These are phyloP conservation scores for Cirrhinus molitorella DNA, from an alignment of 2,797 vertebrate genomes.

Conservation along the genomic window DNA sequence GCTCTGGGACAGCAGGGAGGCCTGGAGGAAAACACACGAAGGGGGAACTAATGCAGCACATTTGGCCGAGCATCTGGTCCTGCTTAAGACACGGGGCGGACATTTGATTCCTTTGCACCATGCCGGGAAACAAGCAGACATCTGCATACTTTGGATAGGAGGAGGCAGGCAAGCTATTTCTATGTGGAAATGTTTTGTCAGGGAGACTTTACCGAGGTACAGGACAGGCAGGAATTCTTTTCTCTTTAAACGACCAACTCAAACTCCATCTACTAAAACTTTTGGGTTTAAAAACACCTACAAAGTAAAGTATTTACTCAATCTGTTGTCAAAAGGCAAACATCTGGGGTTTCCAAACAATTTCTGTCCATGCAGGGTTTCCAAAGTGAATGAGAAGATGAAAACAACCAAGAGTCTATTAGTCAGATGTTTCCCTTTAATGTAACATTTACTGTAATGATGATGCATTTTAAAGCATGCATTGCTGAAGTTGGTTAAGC, in stretches of 20 bases:
- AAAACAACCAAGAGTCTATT: not conserved
- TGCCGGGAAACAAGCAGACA: slow-evolving; percentile 62
- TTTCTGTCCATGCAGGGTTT: not conserved
- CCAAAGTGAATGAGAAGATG: not conserved
- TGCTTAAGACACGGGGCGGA: slow-evolving; percentile 71
- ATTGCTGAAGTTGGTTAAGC: slow-evolving; percentile 7
- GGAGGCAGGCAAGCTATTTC: slow-evolving; percentile 53
- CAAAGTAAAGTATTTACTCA: not conserved
- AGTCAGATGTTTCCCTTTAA: not conserved
- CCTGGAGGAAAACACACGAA: slow-evolving; percentile 65
- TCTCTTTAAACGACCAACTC: not conserved
- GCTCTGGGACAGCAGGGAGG: slow-evolving; percentile 63
- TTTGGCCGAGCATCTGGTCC: slow-evolving; percentile 80
- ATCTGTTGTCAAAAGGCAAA: not conserved
- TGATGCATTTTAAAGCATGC: not conserved
- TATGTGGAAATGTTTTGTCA: slow-evolving; percentile 55
- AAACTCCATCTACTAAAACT: not conserved
- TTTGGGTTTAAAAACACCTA: not conserved
- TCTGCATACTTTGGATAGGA: slow-evolving; percentile 59
- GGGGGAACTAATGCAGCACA: slow-evolving; percentile 71
- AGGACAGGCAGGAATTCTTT: slow-evolving; percentile 14
- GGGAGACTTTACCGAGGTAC: slow-evolving; percentile 34
- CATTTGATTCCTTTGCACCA: slow-evolving; percentile 59
- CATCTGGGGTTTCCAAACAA: not conserved
- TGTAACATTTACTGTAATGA: slow-evolving; percentile 12